Evolutionary conservation across 2,113 vertebrate species (phyloP).

Genomic region (Acrocephalus kingi): DNA sequence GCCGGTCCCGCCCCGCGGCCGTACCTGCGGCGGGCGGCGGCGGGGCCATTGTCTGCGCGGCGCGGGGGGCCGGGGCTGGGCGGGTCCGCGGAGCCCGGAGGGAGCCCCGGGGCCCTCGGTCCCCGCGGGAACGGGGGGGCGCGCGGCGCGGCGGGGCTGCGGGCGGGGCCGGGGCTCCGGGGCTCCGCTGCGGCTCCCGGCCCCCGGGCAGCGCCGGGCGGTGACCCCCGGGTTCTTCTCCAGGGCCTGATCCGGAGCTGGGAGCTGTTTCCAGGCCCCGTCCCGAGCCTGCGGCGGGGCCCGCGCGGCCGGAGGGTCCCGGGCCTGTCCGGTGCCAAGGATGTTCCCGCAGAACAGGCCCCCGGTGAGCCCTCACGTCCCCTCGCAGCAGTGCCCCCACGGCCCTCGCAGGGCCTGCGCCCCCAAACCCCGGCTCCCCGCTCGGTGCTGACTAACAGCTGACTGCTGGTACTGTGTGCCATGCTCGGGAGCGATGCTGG

Average conservation of each 20-base stretch:
- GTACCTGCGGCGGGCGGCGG: too few species aligned
- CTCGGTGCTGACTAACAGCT: background rate
- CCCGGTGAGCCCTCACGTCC: slow-evolving; percentile 76
- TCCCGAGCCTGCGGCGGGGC: background rate
- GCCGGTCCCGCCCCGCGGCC: too few species aligned
- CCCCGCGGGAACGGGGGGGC: background rate
- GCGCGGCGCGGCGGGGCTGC: background rate
- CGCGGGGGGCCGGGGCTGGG: too few species aligned
- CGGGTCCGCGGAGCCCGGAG: too few species aligned
- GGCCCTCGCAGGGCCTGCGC: background rate
- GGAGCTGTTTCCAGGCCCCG: background rate
- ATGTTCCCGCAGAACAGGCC: slow-evolving; percentile 91
- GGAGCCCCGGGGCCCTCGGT: too few species aligned
- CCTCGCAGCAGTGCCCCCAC: background rate
- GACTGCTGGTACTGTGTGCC: background rate
- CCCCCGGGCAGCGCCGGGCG: background rate
- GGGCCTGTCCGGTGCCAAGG: background rate
- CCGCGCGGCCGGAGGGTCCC: background rate
- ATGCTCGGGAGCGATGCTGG: background rate
- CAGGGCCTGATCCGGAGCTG: background rate
- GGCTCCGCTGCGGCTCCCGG: background rate
- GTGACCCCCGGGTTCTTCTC: background rate
- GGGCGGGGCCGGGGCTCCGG: background rate
- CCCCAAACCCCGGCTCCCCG: background rate
- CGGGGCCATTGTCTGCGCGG: too few species aligned